phyloP scores from a whole-genome alignment of 2,888 invertebrate genomes.

The Phytoseiulus persimilis region DNA sequence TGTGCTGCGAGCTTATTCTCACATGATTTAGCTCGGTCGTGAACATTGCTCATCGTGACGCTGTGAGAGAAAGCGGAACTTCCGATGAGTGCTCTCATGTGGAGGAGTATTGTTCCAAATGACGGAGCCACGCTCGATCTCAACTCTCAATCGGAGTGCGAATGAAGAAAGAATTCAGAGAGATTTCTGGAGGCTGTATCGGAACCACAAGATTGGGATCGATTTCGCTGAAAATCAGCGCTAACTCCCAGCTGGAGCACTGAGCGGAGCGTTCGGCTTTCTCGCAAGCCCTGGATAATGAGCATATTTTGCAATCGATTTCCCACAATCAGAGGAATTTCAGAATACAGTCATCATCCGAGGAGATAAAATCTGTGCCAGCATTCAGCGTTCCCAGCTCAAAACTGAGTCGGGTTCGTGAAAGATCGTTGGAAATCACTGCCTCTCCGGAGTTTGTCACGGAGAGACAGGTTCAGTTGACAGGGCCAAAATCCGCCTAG shows the following conservation, averaged over 20 bases:
- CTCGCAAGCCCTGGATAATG: slow-evolving; percentile 9
- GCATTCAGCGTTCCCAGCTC: not conserved
- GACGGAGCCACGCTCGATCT: too few species aligned
- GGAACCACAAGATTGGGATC: not conserved
- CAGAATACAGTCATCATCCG: not conserved
- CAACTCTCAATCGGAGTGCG: not conserved
- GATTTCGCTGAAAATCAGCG: not conserved
- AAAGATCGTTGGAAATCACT: not conserved
- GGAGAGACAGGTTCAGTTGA: not conserved
- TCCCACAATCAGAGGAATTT: not conserved
- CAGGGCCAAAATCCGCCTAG: slow-evolving; percentile 39
- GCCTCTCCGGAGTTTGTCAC: not conserved
- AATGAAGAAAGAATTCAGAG: too few species aligned
- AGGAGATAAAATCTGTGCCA: not conserved
- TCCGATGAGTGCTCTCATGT: not conserved
- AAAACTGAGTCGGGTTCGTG: not conserved
- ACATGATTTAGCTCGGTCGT: not conserved
- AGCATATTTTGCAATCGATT: not conserved
- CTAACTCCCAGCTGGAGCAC: not conserved
- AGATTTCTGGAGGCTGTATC: too few species aligned
- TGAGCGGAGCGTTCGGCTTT: slow-evolving; percentile 17
- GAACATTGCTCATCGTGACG: not conserved
- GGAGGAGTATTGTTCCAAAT: too few species aligned
- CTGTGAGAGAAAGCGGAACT: not conserved
- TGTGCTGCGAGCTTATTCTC: not conserved